Evolutionary conservation across 2,888 invertebrate genomes (phyloP).

Genomic region (Drosophila kambysellisi): DNA sequence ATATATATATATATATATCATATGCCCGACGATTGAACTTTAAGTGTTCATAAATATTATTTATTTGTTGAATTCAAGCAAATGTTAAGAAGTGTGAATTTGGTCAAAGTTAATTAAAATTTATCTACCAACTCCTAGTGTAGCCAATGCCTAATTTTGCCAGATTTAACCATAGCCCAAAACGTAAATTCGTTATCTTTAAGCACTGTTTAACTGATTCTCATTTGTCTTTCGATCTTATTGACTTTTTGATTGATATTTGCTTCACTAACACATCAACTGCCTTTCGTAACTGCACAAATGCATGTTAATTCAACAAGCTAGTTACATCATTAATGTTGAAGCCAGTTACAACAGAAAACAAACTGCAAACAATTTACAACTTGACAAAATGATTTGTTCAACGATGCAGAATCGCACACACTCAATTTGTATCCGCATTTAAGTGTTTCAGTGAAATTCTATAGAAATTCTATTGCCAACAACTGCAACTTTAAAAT

Average conservation of each 20-base stretch:
- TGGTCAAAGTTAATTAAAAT: not conserved
- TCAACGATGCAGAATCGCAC: slow-evolving; percentile 18
- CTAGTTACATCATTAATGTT: slow-evolving; percentile 5
- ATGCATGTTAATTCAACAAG: not conserved
- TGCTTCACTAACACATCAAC: not conserved
- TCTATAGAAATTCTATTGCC: slow-evolving; percentile 8
- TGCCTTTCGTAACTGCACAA: not conserved
- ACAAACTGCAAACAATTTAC: slow-evolving; percentile 8
- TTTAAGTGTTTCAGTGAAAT: slow-evolving; percentile 16
- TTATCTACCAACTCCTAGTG: not conserved
- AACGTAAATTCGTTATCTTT: not conserved
- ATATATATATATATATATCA: not conserved
- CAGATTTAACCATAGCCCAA: not conserved
- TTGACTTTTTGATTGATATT: slow-evolving; percentile 5
- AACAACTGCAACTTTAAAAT: slow-evolving; percentile 3
- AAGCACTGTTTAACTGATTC: not conserved
- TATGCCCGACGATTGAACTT: slow-evolving; percentile 23
- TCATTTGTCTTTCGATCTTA: not conserved
- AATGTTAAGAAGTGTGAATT: slow-evolving; percentile 1
- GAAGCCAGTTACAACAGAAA: not conserved
- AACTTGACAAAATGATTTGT: slow-evolving; percentile 23
- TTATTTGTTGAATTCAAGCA: slow-evolving; percentile 58
- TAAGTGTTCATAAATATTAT: slow-evolving; percentile 37
- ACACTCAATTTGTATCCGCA: slow-evolving; percentile 9
- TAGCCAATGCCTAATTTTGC: too few species aligned